phyloP scores from a whole-genome alignment of 2,113 vertebrate genomes.

The Chiloscyllium plagiosum region DNA sequence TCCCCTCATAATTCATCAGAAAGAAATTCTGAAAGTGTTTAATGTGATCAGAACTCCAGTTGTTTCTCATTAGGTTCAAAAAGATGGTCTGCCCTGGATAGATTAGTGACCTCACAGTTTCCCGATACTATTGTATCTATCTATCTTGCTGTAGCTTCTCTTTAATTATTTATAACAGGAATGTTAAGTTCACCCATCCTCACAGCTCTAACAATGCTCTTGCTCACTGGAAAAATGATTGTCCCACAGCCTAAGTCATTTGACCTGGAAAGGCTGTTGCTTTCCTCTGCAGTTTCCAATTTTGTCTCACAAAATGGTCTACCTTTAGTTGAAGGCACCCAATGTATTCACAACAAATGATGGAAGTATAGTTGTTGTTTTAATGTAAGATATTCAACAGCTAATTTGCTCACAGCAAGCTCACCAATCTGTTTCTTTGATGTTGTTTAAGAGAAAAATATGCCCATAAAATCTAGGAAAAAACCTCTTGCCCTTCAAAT shows the following conservation, averaged over 20 bases:
- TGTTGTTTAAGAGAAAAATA: background rate
- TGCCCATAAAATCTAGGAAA: background rate
- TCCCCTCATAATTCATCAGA: background rate
- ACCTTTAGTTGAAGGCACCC: background rate
- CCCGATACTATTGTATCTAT: background rate
- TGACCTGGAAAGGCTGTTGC: background rate
- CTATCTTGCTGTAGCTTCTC: background rate
- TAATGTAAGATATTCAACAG: background rate
- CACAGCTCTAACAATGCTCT: background rate
- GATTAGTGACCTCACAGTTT: background rate
- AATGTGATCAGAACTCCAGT: background rate
- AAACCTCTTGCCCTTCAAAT: background rate
- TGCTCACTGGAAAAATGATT: background rate
- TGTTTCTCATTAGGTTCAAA: background rate
- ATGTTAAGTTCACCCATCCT: background rate
- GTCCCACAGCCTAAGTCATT: background rate
- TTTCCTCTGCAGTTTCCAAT: background rate
- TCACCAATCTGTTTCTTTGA: background rate
- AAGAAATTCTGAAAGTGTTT: background rate
- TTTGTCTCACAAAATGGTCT: background rate
- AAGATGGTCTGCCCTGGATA: background rate
- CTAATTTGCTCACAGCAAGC: background rate
- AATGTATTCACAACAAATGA: background rate
- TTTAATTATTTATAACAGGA: background rate
- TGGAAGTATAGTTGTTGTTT: background rate